Evolutionary conservation across 2,888 invertebrate genomes (phyloP), one percentile per base, ranked within the genome.

Genomic region (Melieria crassipennis): DNA sequence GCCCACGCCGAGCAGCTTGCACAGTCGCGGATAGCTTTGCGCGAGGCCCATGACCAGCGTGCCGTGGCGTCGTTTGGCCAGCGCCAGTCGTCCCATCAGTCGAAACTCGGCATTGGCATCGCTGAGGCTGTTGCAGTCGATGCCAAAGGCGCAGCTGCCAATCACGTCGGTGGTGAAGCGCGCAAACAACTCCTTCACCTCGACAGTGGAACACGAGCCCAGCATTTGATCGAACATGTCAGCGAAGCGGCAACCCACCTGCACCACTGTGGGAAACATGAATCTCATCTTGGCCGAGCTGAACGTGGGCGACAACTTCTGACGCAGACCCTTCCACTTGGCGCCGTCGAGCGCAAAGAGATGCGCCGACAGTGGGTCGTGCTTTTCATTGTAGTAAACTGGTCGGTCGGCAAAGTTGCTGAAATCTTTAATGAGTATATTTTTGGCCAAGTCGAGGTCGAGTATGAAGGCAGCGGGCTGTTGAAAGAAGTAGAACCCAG

Each of bases 231-330:
- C 6, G 7, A 72, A 10, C n/a, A 73, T 58, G n/a, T 63, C 46
- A 6, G 43, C 47, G 7, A 74, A 45, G 4, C 52, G n/a, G 0
- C 64, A 7, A 3, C 66, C 69, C 6, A 74, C 67, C n/a, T 45
- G 65, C n/a, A 63, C 69, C 16, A 74, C 64, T 11, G 69, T 71
- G 1, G 69, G 52, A 65, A 87, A 87, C 88, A 88, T 88, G 45
- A 79, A 81, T 75, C 87, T 88, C 82, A 89, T 87, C 75, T 88
- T 88, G 6, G 87, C 88, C 0, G 88, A 85, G 2, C 87, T 87
- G 68, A 89, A 89, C 0, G 87, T 86, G 3, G 88, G 87, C 3
- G 86, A 84, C 50, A 88, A 65, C 57, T 87, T 86, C 1, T 80
- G 73, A 48, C 88, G 78, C 48, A 88, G 75, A 7, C 79, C 76